Base-by-base conservation (phyloP, 2,888 invertebrate genomes). In the Dromius quadrimaculatus region DNA sequence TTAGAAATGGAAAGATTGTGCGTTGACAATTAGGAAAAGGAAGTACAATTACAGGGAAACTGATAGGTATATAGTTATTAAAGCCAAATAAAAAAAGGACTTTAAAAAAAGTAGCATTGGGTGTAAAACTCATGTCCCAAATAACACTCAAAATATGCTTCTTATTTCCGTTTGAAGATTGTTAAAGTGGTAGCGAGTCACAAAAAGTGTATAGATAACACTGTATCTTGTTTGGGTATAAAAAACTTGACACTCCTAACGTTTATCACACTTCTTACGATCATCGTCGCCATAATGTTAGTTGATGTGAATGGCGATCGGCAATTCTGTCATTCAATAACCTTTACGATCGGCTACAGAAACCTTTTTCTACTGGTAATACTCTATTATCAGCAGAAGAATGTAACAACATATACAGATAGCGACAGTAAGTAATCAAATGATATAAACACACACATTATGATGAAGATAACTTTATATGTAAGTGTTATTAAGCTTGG, bases 251-350 rank as follows among this genome's bases (percentile, higher is more conserved):
- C 41, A 6, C 41, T 41, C 41, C 15, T 15, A 41, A 11, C 15
- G 13, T 11, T 41, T 41, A 41, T 41, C 15, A 15, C 13, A 11
- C 41, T 41, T 11, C 41, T 19, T 15, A 15, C 15, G 41, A 11
- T 41, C 15, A 41, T 41, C 41, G 41, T 4, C 41, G 13, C 15
- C n/a, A 41, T 41, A 41, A 41, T 11, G 8, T 15, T 15, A 41
- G 41, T 41, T 41, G 41, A 41, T 41, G 41, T 41, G 41, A 41
- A 36, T 36, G n/a, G 36, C 36, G n/a, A 9, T n/a, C 36, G n/a
- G 2, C 36, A 41, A 41, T 41, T 15, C 13, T 41, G 13, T 1
- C 41, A 41, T 15, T 15, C 15, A 41, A 41, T 1, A 11, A 41
- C 15, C 41, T 13, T 41, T 41, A 41, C 41, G 15, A 15, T 41